Base-by-base conservation (phyloP, 2,797 vertebrate species). In the Limosa lapponica region DNA sequence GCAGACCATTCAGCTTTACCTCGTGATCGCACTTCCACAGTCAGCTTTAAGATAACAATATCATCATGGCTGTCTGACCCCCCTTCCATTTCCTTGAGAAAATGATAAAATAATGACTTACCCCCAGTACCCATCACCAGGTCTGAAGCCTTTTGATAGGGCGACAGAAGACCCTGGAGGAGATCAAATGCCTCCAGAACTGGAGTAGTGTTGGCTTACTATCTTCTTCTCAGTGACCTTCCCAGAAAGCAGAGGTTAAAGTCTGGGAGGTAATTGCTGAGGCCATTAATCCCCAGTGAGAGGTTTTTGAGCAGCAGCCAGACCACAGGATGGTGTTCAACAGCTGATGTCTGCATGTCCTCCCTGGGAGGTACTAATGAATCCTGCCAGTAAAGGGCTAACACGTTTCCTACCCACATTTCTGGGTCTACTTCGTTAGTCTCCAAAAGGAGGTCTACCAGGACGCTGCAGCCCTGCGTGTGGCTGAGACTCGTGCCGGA, bases 391-490 rank as follows among this genome's bases (percentile, higher is more conserved):
- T n/a, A 64, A 75, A 51, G 24, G 28, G 30, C 36, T 51, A 64
- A 61, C 32, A 6, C 7, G 5, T 79, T 85, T 72, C 28, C 32
- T 58, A 4, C 8, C 1, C 2, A 4, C 15, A 16, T 34, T 70
- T 77, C 30, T 70, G 67, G 4, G 4, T 71, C 57, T 73, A 4
- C 34, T 37, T 82, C 1, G 0, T 51, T n/a, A 28, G 32, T 27
- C 30, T 36, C 34, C 41, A 18, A 17, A 19, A 17, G 7, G 19
- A 88, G 34, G 18, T 57, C 46, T 81, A 2, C 51, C 28, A 34
- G 11, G 20, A 15, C 11, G 0, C 30, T 36, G 17, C 16, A 74
- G 20, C 22, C 27, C 17, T 27, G 16, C 4, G 0, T 9, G 1
- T 34, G 41, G 39, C n/a, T 20, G 25, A 27, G 24, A 41, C 8